phyloP scores from a whole-genome alignment of 2,888 invertebrate genomes.

The Cataglyphis cursor region DNA sequence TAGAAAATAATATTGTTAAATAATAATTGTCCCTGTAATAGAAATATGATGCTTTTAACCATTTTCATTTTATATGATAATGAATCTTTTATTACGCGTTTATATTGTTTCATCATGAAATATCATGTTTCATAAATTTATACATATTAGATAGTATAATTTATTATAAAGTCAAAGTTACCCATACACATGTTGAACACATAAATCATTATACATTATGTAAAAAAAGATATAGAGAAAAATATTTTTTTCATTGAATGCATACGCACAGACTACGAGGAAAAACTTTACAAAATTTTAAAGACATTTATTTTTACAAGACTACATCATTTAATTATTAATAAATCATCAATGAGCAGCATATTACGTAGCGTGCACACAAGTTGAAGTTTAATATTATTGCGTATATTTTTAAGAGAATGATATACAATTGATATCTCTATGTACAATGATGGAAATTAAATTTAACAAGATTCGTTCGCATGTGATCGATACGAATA shows the following conservation, averaged over 20 bases:
- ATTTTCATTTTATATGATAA: constrained; percentile 10
- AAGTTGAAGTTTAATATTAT: constrained; percentile 25
- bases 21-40: not conserved
- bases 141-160: not conserved
- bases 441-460: constrained; percentile 57
- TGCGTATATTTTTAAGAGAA: constrained; percentile 31
- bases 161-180: not conserved
- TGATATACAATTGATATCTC: constrained; percentile 36
- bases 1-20: constrained; percentile 10
- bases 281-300: not conserved
- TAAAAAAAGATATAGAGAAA: not conserved
- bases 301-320: not conserved
- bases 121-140: not conserved
- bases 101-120: not conserved
- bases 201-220: not conserved
- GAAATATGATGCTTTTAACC: constrained; percentile 5
- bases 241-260: not conserved
- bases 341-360: not conserved
- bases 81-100: not conserved
- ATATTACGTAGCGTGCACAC: not conserved
- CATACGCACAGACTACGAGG: not conserved
- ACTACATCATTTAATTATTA: not conserved
- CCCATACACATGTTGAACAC: not conserved
- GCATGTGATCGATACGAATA: constrained; percentile 43
- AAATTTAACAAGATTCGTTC: constrained; percentile 71